Percentiles rank a stretch among this genome's conserved stretches.
Evolutionary conservation across 2,888 invertebrate genomes (phyloP).

Genomic region (Eristalinus aeneus): DNA sequence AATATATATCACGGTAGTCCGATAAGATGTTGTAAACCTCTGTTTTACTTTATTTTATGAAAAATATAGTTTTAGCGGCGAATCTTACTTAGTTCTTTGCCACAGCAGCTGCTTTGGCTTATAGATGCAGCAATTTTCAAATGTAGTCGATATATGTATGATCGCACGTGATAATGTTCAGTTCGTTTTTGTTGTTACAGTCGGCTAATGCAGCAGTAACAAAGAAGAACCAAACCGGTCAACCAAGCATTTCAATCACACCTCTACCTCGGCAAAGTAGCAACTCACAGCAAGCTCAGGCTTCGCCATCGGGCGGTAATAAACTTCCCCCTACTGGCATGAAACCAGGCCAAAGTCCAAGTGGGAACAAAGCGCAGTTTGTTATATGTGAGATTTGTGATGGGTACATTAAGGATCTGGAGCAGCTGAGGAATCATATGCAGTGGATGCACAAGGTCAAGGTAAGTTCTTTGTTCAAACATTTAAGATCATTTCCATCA

Average conservation of each 20-base stretch:
- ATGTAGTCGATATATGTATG: not conserved
- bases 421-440: slow-evolving; percentile 97
- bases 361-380: slow-evolving; percentile 87
- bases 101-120: slow-evolving; percentile 32
- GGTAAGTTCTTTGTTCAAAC: slow-evolving; percentile 72
- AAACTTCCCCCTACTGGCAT: slow-evolving; percentile 80
- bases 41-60: slow-evolving; percentile 10
- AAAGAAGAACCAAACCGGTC: slow-evolving; percentile 80
- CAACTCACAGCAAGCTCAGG: slow-evolving; percentile 77
- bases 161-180: not conserved
- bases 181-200: slow-evolving; percentile 35
- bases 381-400: slow-evolving; percentile 99
- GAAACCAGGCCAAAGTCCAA: slow-evolving; percentile 81
- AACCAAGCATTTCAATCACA: slow-evolving; percentile 95
- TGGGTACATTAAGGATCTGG: slow-evolving; percentile 96
- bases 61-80: slow-evolving; percentile 15
- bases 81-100: not conserved
- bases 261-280: slow-evolving; percentile 88
- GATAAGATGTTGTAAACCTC: not conserved
- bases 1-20: not conserved
- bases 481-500: not conserved
- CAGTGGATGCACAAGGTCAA: slow-evolving; percentile 99
- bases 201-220: slow-evolving; percentile 72
- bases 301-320: slow-evolving; percentile 79
- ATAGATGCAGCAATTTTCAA: slow-evolving; percentile 7